These are phyloP conservation scores for Atractosteus spatula DNA, from an alignment of 2,113 vertebrate species.

Conservation along the genomic window DNA sequence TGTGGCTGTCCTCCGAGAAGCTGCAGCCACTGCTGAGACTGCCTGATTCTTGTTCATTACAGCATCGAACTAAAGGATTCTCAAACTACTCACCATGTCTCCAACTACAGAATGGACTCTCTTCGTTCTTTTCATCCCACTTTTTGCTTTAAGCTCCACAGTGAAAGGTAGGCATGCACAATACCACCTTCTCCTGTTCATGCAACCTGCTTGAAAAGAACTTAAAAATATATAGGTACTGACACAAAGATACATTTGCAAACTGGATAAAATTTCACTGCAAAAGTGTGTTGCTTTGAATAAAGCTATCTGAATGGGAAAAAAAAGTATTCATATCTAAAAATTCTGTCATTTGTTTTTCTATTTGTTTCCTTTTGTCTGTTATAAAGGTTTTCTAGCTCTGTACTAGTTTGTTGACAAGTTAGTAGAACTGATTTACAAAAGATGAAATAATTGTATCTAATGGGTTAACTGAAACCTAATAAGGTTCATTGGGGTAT, in stretches of 20 bases:
- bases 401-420: too few relatives aligned
- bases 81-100: conserved; percentile 62
- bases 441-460: neutral
- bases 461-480: neutral
- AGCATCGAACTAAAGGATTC: conserved; percentile 44
- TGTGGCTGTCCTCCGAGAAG: conserved; percentile 36
- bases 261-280: neutral
- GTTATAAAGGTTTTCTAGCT: too few relatives aligned
- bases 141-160: conserved; percentile 53
- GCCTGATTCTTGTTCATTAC: conserved; percentile 25
- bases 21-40: conserved; percentile 17
- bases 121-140: conserved; percentile 57
- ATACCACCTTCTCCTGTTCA: conserved; percentile 25
- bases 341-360: neutral
- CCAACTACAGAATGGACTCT: conserved; percentile 63
- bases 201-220: neutral
- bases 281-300: neutral
- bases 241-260: neutral
- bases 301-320: neutral
- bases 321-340: neutral
- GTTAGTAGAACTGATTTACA: too few relatives aligned
- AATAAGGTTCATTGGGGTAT: conserved; percentile 1
- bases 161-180: conserved; percentile 54
- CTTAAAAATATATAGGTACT: neutral
- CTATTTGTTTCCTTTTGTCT: neutral